Percentiles rank a stretch among this genome's conserved stretches.
These are phyloP conservation scores for Brachionus plicatilis DNA, from an alignment of 1,140 invertebrate genomes.

Conservation along the genomic window DNA sequence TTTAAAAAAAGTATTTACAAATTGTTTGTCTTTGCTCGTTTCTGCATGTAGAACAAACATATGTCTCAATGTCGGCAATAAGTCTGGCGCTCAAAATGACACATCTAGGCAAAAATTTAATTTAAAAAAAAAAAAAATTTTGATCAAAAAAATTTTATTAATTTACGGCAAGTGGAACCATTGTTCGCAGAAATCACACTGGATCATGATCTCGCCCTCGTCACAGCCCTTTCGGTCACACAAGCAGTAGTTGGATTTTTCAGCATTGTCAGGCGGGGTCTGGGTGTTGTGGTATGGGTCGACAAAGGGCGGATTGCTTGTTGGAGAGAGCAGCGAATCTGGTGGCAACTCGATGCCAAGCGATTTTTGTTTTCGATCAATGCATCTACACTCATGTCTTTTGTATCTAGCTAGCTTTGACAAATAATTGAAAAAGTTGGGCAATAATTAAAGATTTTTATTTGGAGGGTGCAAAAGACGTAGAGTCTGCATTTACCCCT, in stretches of 20 bases:
- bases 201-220: conserved; percentile 78
- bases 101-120: background rate
- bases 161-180: conserved; percentile 78
- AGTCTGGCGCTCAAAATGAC: background rate
- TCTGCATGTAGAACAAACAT: conserved; percentile 76
- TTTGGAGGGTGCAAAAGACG: background rate
- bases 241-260: conserved; percentile 63
- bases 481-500: background rate
- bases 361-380: background rate
- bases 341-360: background rate
- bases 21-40: conserved; percentile 68
- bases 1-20: conserved; percentile 60
- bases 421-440: background rate
- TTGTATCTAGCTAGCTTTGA: background rate
- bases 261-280: background rate
- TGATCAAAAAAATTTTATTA: conserved; percentile 66
- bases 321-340: background rate
- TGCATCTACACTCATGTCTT: background rate
- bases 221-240: conserved; percentile 65
- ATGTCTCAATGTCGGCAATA: conserved; percentile 72
- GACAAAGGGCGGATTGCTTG: background rate
- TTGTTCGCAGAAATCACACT: conserved; percentile 79
- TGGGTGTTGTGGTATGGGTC: background rate
- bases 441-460: background rate
- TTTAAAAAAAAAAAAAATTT: background rate